Conservation (phyloP, 2,888 invertebrate genomes). For the Arctia plantaginis region DNA sequence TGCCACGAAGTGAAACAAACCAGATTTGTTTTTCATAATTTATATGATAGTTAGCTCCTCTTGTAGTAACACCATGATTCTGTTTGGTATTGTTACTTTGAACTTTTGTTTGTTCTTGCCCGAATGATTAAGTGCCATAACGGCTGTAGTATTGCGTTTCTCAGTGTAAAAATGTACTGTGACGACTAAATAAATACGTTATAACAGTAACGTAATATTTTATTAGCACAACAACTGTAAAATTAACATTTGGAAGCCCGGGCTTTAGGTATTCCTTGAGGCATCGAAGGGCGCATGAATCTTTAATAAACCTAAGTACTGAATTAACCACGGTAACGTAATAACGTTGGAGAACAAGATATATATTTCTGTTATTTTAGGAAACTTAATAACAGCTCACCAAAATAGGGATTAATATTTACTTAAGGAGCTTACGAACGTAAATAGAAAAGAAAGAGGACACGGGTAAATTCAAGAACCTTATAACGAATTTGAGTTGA, state of each 20-base stretch:
- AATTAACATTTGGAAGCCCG: neutral
- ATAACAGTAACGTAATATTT: conserved; percentile 22
- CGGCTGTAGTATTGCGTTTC: conserved; percentile 22
- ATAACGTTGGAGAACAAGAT: conserved; percentile 26
- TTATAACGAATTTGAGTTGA: neutral
- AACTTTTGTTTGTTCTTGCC: conserved; percentile 55
- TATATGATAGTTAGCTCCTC: conserved; percentile 69
- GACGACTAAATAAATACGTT: neutral
- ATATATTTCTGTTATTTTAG: conserved; percentile 35
- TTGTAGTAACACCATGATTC: conserved; percentile 51
- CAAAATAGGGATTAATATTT: conserved; percentile 32
- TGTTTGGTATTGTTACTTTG: conserved; percentile 60
- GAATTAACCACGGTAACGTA: conserved; percentile 8
- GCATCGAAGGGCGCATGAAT: neutral
- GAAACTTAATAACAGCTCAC: conserved; percentile 31
- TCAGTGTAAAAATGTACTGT: neutral
- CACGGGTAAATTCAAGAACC: neutral
- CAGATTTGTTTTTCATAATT: conserved; percentile 78
- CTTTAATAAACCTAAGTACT: neutral
- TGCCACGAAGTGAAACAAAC: conserved; percentile 69
- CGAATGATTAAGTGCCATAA: conserved; percentile 37
- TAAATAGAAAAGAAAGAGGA: conserved; percentile 24
- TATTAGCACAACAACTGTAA: conserved; percentile 1
- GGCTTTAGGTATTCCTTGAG: neutral
- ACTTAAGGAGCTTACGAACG: conserved; percentile 18